phyloP scores from a whole-genome alignment of 2,888 invertebrate genomes.

The Diadegma fenestrale region DNA sequence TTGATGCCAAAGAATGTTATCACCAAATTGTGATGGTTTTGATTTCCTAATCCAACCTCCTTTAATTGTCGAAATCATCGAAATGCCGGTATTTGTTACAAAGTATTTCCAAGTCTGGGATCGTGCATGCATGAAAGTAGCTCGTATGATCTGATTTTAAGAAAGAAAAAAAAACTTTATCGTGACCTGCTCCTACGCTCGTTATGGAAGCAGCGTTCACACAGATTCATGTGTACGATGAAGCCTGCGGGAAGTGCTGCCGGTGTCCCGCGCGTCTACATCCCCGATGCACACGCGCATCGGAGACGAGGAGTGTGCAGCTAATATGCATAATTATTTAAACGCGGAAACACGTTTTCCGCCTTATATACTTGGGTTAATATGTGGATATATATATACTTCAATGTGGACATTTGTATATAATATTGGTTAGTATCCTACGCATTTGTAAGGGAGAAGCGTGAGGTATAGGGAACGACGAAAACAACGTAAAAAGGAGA shows the following conservation, averaged over 20 bases:
- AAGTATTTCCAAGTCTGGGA: no score
- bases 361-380: slow-evolving; percentile 40
- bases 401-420: background rate
- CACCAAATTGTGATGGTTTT: no score
- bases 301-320: slow-evolving; percentile 35
- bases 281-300: slow-evolving; percentile 34
- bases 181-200: slow-evolving; percentile 62
- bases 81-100: no score
- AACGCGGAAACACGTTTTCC: slow-evolving; percentile 73
- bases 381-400: background rate
- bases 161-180: slow-evolving; percentile 64
- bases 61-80: no score
- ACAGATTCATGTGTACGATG: background rate
- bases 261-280: slow-evolving; percentile 35
- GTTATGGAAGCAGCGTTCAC: slow-evolving; percentile 52
- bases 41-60: no score
- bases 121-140: no score
- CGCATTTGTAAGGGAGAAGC: slow-evolving; percentile 66
- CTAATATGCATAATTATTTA: slow-evolving; percentile 73
- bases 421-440: slow-evolving; percentile 41
- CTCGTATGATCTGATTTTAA: background rate
- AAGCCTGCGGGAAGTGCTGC: slow-evolving; percentile 40
- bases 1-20: no score
- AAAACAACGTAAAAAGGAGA: slow-evolving; percentile 3
- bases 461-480: slow-evolving; percentile 7